phyloP scores from a whole-genome alignment of 1,140 invertebrate species.

The Plectus sambesii region DNA sequence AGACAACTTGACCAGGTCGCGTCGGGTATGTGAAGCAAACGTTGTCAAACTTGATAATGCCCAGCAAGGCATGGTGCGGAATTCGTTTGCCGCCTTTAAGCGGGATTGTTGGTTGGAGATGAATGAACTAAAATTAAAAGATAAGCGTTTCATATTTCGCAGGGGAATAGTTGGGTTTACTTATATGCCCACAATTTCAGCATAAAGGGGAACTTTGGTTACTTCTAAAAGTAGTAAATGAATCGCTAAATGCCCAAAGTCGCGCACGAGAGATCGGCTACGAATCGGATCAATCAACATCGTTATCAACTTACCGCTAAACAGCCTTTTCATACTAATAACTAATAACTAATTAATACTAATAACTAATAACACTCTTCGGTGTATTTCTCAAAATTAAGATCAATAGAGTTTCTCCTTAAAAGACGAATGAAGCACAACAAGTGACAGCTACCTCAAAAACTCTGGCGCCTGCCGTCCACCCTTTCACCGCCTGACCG shows the following conservation, averaged over 20 bases:
- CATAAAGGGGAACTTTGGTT: no score
- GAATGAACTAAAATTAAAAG: constrained; percentile 59
- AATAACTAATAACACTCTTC: constrained; percentile 12
- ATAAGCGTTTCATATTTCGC: constrained; percentile 47
- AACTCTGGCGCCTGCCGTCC: constrained; percentile 69
- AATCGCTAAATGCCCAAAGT: no score
- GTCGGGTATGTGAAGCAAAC: constrained; percentile 78
- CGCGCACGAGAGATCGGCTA: no score
- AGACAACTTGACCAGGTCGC: constrained; percentile 61
- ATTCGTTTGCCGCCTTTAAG: constrained; percentile 62
- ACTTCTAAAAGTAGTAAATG: no score
- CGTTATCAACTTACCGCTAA: neutral
- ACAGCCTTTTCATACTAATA: constrained; percentile 5
- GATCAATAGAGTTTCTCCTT: constrained; percentile 12
- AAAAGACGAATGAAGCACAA: constrained; percentile 13
- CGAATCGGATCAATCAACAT: neutral
- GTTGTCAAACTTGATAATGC: constrained; percentile 70
- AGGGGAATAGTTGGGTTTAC: constrained; percentile 19
- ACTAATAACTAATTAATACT: no score
- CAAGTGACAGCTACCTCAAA: constrained; percentile 61
- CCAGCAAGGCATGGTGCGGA: constrained; percentile 61
- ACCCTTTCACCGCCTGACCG: constrained; percentile 69
- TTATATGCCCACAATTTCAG: constrained; percentile 20
- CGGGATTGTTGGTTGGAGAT: constrained; percentile 60
- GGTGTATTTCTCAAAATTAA: no score